Conservation (phyloP, 2,797 vertebrate genomes). For the Chrosomus eos region DNA sequence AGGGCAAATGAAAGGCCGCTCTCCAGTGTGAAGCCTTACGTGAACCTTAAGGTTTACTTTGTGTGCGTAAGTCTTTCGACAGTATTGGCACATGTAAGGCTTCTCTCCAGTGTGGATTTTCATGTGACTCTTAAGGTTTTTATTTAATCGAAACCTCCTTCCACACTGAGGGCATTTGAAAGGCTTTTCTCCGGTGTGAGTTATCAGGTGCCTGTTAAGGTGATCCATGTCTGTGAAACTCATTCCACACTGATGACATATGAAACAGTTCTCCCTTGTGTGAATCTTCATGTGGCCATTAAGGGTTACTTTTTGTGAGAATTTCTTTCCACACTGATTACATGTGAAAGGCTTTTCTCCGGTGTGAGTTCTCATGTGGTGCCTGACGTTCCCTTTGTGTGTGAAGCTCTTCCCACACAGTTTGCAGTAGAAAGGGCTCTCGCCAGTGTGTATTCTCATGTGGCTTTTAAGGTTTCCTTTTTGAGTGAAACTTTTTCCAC, state of each 20-base stretch:
- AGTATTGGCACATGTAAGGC: neutral
- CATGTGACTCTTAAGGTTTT: constrained; percentile 22
- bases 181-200: constrained; percentile 3
- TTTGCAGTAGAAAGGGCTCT: constrained; percentile 12
- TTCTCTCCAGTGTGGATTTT: constrained; percentile 13
- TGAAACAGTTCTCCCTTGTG: neutral
- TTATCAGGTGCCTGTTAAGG: neutral
- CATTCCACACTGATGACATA: neutral
- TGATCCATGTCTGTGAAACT: constrained; percentile 2
- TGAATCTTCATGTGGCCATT: neutral
- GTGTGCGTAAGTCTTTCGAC: neutral
- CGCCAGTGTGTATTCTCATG: constrained; percentile 2
- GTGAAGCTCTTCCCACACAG: constrained; percentile 5
- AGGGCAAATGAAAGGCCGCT: constrained; percentile 7
- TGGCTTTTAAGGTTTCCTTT: constrained; percentile 21
- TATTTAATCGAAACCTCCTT: neutral
- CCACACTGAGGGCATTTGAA: neutral
- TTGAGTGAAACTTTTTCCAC: neutral
- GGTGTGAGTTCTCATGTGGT: constrained; percentile 1
- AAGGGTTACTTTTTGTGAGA: neutral
- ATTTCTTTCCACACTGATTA: constrained; percentile 1
- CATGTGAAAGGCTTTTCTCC: constrained; percentile 15
- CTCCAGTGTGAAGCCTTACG: constrained; percentile 3
- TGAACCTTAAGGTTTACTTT: constrained; percentile 4
- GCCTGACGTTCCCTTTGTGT: neutral